Percentiles rank a stretch among this genome's conserved stretches.
These are phyloP conservation scores for Caenorhabditis auriculariae DNA, from an alignment of 2,888 invertebrate genomes.

Conservation along the genomic window DNA sequence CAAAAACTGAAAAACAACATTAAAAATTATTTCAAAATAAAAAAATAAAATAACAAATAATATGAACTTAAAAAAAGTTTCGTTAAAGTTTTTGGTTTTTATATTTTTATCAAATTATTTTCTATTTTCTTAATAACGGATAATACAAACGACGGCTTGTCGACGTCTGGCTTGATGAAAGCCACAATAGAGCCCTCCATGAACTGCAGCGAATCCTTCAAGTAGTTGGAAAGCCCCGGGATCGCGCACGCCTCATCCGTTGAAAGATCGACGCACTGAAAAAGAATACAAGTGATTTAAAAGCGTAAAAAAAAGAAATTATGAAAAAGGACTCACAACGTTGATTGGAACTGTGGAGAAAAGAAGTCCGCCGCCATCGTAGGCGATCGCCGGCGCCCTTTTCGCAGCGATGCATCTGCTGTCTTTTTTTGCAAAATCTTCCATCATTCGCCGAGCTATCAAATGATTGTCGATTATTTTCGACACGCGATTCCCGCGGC, in stretches of 20 bases:
- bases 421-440: constrained; percentile 1
- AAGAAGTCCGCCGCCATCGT: constrained; percentile 23
- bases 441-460: constrained; percentile 6
- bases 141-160: constrained; percentile 20
- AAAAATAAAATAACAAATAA: too few species aligned
- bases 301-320: too few species aligned
- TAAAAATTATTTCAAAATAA: too few species aligned
- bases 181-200: constrained; percentile 16
- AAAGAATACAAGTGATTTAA: too few species aligned
- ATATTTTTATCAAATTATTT: too few species aligned
- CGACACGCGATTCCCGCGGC: constrained; percentile 20
- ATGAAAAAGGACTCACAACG: constrained; percentile 1
- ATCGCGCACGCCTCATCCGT: constrained; percentile 11
- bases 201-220: constrained; percentile 19
- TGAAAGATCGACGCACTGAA: constrained; percentile 1
- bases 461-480: constrained; percentile 23
- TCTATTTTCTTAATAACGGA: constrained; percentile 13
- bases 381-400: constrained; percentile 6
- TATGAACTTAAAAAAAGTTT: too few species aligned
- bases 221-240: constrained; percentile 8
- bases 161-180: constrained; percentile 14
- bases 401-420: neutral
- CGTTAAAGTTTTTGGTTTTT: too few species aligned
- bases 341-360: constrained; percentile 21
- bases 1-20: too few species aligned